Evolutionary conservation across 2,888 invertebrate genomes (phyloP), one percentile per base, ranked within the genome.

Genomic region (Ectemnius cavifrons): DNA sequence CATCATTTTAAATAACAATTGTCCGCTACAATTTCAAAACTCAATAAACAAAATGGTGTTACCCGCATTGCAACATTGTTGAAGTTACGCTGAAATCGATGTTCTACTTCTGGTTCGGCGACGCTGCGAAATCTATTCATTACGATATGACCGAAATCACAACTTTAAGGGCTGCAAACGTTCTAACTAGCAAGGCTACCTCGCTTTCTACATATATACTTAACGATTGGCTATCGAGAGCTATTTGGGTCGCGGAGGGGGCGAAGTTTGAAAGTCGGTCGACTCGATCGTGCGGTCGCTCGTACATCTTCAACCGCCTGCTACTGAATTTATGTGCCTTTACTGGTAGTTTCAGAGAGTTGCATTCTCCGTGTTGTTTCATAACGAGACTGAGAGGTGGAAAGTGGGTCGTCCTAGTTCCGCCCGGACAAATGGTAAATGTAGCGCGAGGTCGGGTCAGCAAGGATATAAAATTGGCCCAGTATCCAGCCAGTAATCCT

Each of bases 321-420:
- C 14, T 16, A 4, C 16, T n/a, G n/a, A 11, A n/a, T 62, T 13
- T n/a, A 46, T 20, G 14, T 46, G 20, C 18, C 14, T 23, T 46
- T 63, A 47, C 45, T 14, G 45, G 45, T 45, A 16, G 11, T 13
- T 20, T 4, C 23, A 20, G 47, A 11, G 37, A 13, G 8, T 4
- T 16, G 46, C 37, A 14, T 18, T 46, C 18, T 18, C 18, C 23
- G n/a, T 47, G 37, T 11, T 13, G 28, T 20, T 46, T 37, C 63
- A 47, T 60, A 60, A 61, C 56, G n/a, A 4, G 49, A 14, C 58
- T 20, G 27, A 52, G 68, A 83, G 81, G 23, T 81, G 45, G 83
- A 68, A 83, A 83, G 37, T 79, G 47, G 83, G 81, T 73, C 69
- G 75, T 58, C 61, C 75, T 23, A 65, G 57, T 75, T 72, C 59